Conservation (phyloP, 1,140 invertebrate genomes). For the Scaptomyza graminum region DNA sequence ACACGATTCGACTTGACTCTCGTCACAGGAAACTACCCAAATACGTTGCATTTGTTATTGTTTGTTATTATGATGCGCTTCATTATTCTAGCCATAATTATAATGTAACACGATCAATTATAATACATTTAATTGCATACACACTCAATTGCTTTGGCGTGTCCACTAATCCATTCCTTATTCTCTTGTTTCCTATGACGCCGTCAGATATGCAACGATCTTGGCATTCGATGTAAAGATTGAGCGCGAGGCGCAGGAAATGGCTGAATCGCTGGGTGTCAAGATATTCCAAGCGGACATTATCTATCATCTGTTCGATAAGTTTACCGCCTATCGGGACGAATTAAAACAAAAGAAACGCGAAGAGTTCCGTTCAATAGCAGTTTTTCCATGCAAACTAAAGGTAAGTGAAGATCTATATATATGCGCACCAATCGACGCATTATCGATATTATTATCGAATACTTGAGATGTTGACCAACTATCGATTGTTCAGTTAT, state of each 20-base stretch:
- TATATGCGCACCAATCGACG: too few relatives aligned
- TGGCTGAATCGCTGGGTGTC: constrained; percentile 97
- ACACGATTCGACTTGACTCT: neutral
- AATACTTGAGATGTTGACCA: too few relatives aligned
- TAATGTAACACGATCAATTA: constrained; percentile 43
- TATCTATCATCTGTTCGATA: constrained; percentile 99
- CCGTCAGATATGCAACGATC: constrained; percentile 95
- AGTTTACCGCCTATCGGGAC: constrained; percentile 97
- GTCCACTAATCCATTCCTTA: constrained; percentile 26
- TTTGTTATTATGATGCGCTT: constrained; percentile 25
- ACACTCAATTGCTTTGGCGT: constrained; percentile 51
- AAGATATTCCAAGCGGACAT: constrained; percentile 99
- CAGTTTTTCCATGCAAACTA: constrained; percentile 99
- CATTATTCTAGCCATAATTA: constrained; percentile 54
- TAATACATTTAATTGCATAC: constrained; percentile 60
- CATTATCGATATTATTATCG: too few relatives aligned
- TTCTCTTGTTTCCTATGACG: constrained; percentile 26
- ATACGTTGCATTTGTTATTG: constrained; percentile 29
- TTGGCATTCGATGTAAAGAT: constrained; percentile 99
- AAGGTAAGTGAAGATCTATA: constrained; percentile 86
- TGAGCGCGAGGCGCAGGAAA: constrained; percentile 98
- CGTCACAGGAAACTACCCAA: constrained; percentile 35
- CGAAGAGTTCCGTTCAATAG: constrained; percentile 97
- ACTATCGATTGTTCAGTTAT: too few relatives aligned
- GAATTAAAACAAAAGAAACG: constrained; percentile 96